Evolutionary conservation across 2,113 vertebrate species (phyloP).

Genomic region (Pelodiscus sinensis): DNA sequence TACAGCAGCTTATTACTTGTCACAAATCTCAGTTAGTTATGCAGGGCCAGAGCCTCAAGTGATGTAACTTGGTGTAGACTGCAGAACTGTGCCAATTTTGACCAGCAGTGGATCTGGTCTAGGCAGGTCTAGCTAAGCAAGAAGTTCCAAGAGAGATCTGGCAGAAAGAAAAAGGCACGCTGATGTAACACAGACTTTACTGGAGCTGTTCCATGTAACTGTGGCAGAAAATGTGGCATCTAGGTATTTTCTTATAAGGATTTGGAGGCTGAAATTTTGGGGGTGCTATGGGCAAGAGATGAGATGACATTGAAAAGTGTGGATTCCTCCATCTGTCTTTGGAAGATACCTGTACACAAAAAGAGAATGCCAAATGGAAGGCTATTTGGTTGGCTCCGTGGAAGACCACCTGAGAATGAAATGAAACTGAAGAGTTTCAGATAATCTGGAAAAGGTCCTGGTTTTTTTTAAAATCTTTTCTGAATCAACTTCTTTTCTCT

Average conservation of each 20-base stretch:
- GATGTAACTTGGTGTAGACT: rapidly evolving
- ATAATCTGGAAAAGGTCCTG: not conserved
- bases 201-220: not conserved
- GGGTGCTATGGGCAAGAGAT: not conserved
- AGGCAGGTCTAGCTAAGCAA: rapidly evolving
- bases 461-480: not conserved
- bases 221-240: rapidly evolving
- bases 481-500: not conserved
- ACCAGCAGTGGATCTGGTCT: rapidly evolving
- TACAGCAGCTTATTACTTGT: not conserved
- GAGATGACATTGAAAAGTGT: not conserved
- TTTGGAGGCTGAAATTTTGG: not conserved
- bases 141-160: rapidly evolving
- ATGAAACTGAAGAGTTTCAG: not conserved
- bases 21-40: not conserved
- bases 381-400: not conserved
- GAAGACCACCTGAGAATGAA: not conserved
- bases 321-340: rapidly evolving
- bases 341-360: not conserved
- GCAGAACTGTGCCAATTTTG: rapidly evolving
- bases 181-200: not conserved
- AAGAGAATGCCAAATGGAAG: not conserved
- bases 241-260: not conserved
- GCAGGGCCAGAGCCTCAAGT: not conserved
- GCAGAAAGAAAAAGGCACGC: not conserved